Evolutionary conservation across 2,888 invertebrate species (phyloP), one percentile per base, ranked within the genome.

Genomic region (Cheilosia variabilis): DNA sequence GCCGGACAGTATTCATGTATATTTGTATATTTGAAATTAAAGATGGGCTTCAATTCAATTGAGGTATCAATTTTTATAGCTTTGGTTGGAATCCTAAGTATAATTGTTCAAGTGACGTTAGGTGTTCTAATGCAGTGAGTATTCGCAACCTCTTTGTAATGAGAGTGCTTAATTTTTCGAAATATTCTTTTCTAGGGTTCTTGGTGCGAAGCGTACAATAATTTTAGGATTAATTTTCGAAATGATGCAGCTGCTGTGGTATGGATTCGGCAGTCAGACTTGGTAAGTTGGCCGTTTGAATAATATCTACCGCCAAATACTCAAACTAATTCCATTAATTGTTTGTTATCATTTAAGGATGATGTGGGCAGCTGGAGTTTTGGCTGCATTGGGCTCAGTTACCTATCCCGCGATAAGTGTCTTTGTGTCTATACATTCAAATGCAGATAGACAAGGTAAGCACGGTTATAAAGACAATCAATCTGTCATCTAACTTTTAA

Each of bases 1-100:
- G 97, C 97, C 50, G 99, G 99, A 88, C 98, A 99, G 93, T 99
- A 99, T 93, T 99, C 99, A 79, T 99, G 99, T 93, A 99, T 99
- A 93, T 99, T 99, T 93, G 99, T 99, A 90, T 99, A 99, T 93
- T 94, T 99, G 88, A 98, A 98, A 93, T 94, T 99, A 91, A 98
- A 98, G 90, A 98, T 99, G 96, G 98, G 97, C 88, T 99, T 99
- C 93, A 96, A 96, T 89, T 96, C 96, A 81, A 96, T 97, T 90
- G 97, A 98, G 94, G 99, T 99, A 89, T 98, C 99, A 75, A 96
- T 98, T 89, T 99, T 98, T 93, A 99, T 99, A 90, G 99, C 99
- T 87, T 95, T 98, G 84, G 97, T 99, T 82, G 99, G 99, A 86
- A 96, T 99, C 88, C 94, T 99, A 88, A 99, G 99, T 89, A 99